Evolutionary conservation across 2,888 invertebrate species (phyloP).

Genomic region (Drosophila bunnanda): DNA sequence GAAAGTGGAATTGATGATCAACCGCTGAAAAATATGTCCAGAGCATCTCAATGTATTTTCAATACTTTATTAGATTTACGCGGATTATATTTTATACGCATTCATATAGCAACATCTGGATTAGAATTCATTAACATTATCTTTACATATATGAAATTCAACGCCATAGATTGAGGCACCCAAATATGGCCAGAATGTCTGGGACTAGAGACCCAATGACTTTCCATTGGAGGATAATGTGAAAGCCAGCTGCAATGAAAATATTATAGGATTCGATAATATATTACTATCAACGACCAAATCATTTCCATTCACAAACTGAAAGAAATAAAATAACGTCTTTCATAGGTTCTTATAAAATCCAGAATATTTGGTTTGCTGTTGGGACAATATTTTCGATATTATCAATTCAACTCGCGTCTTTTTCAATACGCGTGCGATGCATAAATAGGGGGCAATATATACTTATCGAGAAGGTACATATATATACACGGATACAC

Average conservation of each 20-base stretch:
- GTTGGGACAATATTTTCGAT: neutral
- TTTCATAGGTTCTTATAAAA: neutral
- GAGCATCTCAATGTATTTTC: too few species aligned
- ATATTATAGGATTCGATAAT: neutral
- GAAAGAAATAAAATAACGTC: neutral
- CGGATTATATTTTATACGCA: too few species aligned
- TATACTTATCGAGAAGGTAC: slow-evolving; percentile 1
- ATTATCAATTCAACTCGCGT: slow-evolving; percentile 7
- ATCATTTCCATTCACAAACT: slow-evolving; percentile 3
- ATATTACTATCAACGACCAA: neutral
- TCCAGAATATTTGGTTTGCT: neutral
- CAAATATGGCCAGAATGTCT: neutral
- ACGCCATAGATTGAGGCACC: neutral
- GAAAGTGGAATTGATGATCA: too few species aligned
- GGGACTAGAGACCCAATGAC: neutral
- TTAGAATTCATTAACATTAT: neutral
- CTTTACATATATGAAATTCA: neutral
- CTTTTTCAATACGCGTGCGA: neutral
- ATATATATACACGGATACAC: neutral
- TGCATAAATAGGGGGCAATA: slow-evolving; percentile 5
- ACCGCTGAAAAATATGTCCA: too few species aligned
- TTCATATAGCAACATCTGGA: neutral
- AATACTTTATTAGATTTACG: too few species aligned
- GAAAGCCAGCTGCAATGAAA: neutral
- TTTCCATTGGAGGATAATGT: neutral